phyloP scores from a whole-genome alignment of 2,797 vertebrate genomes.

The Eulemur rubriventer region DNA sequence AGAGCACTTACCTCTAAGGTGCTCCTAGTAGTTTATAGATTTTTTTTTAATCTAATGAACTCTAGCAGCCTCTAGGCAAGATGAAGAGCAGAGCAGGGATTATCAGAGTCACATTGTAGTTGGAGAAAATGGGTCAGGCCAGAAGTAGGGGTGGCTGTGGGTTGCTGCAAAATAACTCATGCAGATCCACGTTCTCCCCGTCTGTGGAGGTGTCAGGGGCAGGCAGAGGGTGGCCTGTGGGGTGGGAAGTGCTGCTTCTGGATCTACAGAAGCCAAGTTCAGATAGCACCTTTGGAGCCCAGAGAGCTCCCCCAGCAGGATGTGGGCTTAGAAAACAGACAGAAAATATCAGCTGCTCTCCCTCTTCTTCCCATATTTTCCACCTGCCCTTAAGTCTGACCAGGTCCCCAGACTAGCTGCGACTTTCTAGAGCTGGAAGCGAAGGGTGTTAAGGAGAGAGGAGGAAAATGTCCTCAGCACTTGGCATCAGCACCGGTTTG shows the following conservation, averaged over 20 bases:
- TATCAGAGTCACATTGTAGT: constrained; percentile 52
- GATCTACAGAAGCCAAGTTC: background rate
- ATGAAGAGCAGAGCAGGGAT: constrained; percentile 62
- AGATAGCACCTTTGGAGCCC: background rate
- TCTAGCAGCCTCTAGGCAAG: constrained; percentile 72
- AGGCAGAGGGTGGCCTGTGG: background rate
- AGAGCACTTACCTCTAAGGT: constrained; percentile 77
- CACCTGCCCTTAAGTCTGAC: background rate
- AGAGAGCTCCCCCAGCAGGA: background rate
- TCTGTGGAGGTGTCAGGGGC: background rate
- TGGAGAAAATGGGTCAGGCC: constrained; percentile 75
- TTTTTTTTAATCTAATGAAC: constrained; percentile 81
- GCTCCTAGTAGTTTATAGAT: constrained; percentile 78
- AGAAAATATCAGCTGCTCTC: background rate
- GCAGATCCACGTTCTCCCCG: background rate
- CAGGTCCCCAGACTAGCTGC: background rate
- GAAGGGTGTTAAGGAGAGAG: background rate
- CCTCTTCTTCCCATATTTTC: background rate
- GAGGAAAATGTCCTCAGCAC: background rate
- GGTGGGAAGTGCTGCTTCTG: background rate
- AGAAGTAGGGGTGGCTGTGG: constrained; percentile 26
- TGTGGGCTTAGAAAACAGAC: background rate
- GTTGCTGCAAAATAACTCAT: background rate
- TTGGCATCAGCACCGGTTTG: no score
- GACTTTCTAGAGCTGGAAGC: background rate